These are phyloP conservation scores for Mustelus asterias DNA, from an alignment of 2,113 vertebrate genomes.

Conservation along the genomic window DNA sequence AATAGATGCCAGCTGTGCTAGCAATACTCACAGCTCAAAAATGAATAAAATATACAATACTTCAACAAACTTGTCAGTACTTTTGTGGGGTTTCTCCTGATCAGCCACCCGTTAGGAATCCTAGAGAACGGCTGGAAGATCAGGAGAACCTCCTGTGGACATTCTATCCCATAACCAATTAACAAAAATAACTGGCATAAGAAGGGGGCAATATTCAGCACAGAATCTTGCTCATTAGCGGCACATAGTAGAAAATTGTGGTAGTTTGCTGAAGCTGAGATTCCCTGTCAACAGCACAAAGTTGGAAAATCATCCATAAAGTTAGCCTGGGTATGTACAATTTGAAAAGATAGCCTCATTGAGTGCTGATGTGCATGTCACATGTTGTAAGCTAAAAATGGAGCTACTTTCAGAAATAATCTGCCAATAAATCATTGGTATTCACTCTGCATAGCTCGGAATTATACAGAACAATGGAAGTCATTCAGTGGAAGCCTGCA, in stretches of 20 bases:
- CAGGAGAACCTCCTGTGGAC: neutral
- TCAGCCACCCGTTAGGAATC: neutral
- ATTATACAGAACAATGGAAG: neutral
- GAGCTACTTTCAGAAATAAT: neutral
- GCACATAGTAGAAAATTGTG: neutral
- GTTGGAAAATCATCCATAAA: slow-evolving; percentile 2
- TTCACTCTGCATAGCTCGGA: neutral
- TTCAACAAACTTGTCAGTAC: neutral
- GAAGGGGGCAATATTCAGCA: neutral
- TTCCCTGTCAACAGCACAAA: neutral
- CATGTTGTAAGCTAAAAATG: neutral
- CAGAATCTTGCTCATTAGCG: neutral
- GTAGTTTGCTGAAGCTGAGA: neutral
- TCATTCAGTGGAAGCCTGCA: neutral
- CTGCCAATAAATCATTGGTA: neutral
- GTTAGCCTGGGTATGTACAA: neutral
- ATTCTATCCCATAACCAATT: neutral
- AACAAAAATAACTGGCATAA: neutral
- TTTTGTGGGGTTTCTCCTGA: neutral
- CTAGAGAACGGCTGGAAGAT: neutral
- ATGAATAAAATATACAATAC: neutral
- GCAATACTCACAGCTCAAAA: neutral
- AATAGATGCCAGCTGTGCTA: neutral
- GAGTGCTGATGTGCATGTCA: neutral
- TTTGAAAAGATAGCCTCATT: neutral